phyloP scores from a whole-genome alignment of 2,113 vertebrate species.

The Syngnathus scovelli region DNA sequence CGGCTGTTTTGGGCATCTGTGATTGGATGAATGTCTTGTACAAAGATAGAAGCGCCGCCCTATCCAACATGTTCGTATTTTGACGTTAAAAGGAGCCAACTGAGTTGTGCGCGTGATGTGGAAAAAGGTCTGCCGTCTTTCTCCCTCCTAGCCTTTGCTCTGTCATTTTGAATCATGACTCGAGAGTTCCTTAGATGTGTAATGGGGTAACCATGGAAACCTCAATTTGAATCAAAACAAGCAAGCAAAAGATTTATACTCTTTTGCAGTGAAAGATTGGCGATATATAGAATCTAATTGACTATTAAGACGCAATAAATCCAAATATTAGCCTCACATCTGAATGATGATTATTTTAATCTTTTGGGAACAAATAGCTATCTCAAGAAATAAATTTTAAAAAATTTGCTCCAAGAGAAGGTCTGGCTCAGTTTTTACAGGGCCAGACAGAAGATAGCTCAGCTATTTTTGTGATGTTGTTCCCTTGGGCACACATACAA shows the following conservation, averaged over 20 bases:
- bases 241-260: background rate
- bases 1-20: no score
- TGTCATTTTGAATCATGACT: constrained; percentile 25
- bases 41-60: no score
- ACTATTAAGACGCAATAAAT: background rate
- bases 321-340: background rate
- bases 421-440: background rate
- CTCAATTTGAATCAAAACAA: background rate
- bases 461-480: background rate
- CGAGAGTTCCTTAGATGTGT: constrained; percentile 40
- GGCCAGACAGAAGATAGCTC: background rate
- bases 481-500: background rate
- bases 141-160: background rate
- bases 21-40: no score
- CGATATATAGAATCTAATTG: background rate
- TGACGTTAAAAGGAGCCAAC: constrained; percentile 33
- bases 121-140: constrained; percentile 14
- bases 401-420: background rate
- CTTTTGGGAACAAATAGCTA: background rate
- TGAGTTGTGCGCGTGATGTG: constrained; percentile 10
- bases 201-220: constrained; percentile 40
- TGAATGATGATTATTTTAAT: background rate
- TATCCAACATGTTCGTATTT: no score
- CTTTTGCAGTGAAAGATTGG: background rate
- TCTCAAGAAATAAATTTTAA: background rate